Conservation (phyloP, 2,888 invertebrate genomes). For the Norana najaformis region DNA sequence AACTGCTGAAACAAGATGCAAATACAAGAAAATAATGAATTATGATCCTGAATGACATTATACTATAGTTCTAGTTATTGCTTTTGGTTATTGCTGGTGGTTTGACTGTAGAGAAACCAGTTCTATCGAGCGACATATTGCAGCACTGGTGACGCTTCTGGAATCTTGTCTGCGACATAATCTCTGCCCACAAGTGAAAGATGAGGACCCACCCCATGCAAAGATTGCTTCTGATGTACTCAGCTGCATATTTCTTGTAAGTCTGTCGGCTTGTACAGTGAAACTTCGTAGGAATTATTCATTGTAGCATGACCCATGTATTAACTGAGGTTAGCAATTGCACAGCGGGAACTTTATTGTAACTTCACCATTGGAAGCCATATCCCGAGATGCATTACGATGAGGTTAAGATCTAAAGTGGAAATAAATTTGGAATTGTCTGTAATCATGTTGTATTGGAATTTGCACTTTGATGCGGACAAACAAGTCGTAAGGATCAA, state of each 20-base stretch:
- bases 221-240: slow-evolving; percentile 94
- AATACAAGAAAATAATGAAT: no score
- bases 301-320: not conserved
- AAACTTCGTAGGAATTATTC: not conserved
- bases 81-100: not conserved
- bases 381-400: not conserved
- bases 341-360: not conserved
- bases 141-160: slow-evolving; percentile 79
- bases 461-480: no score
- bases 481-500: no score
- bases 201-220: slow-evolving; percentile 91
- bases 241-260: slow-evolving; percentile 85
- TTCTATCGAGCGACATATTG: slow-evolving; percentile 83
- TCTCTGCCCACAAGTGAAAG: slow-evolving; percentile 74
- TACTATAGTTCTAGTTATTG: no score
- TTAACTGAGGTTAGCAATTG: not conserved
- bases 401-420: not conserved
- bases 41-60: no score
- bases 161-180: slow-evolving; percentile 88
- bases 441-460: not conserved
- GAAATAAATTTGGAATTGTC: not conserved
- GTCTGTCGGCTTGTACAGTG: slow-evolving; percentile 14
- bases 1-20: no score
- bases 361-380: not conserved
- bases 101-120: slow-evolving; percentile 73